Evolutionary conservation across 2,888 invertebrate species (phyloP).

Genomic region (Chaetoderma sp.): DNA sequence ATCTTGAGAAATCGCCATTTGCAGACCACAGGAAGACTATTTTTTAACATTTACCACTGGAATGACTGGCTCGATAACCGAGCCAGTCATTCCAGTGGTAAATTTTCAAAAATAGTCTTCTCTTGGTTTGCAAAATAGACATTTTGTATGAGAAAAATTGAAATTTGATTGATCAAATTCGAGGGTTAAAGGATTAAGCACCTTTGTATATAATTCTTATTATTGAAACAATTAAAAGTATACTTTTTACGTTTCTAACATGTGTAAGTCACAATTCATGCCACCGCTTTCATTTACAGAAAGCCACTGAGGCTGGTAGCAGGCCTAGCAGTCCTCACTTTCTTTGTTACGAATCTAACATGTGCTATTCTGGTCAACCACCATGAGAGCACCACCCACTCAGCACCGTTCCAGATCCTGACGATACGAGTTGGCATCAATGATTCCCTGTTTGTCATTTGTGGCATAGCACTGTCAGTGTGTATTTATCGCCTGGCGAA

Average conservation of each 20-base stretch:
- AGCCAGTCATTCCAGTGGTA: too few species aligned
- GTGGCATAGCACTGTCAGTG: conserved; percentile 55
- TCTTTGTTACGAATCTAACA: conserved; percentile 58
- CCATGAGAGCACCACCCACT: conserved; percentile 38
- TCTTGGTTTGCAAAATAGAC: too few species aligned
- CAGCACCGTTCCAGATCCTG: conserved; percentile 49
- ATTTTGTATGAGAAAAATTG: too few species aligned
- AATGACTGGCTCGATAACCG: too few species aligned
- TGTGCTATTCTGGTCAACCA: conserved; percentile 55
- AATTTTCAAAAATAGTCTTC: too few species aligned
- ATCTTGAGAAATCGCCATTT: too few species aligned
- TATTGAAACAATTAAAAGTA: too few species aligned
- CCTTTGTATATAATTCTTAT: too few species aligned
- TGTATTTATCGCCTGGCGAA: conserved; percentile 65
- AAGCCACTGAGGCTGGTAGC: conserved; percentile 48
- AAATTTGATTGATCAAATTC: too few species aligned
- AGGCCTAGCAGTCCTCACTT: conserved; percentile 49
- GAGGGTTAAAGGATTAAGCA: too few species aligned
- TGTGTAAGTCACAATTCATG: background rate
- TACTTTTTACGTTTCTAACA: background rate
- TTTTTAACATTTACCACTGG: too few species aligned
- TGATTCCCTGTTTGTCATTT: conserved; percentile 61
- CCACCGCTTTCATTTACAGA: conserved; percentile 39
- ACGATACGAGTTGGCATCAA: conserved; percentile 61
- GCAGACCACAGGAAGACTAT: too few species aligned